phyloP scores from a whole-genome alignment of 2,797 vertebrate genomes.

The Neomorphus geoffroyi region DNA sequence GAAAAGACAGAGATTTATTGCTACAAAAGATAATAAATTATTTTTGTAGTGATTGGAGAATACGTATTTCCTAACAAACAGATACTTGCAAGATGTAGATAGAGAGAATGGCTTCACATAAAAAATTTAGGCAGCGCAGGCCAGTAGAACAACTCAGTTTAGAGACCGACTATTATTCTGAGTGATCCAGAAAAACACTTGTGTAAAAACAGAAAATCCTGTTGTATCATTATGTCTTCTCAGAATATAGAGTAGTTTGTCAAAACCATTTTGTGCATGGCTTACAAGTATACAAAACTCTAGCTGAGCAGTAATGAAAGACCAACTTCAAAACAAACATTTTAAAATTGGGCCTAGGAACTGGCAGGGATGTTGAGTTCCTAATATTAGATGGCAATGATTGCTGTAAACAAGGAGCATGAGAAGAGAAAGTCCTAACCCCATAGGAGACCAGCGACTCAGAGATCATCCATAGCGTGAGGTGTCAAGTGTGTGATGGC shows the following conservation, averaged over 20 bases:
- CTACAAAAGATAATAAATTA: neutral
- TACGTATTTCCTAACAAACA: neutral
- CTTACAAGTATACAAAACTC: neutral
- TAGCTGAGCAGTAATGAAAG: conserved; percentile 32
- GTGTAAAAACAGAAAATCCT: neutral
- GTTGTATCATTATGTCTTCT: neutral
- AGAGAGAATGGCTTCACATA: neutral
- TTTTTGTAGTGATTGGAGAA: neutral
- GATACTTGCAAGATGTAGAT: neutral
- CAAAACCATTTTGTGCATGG: neutral
- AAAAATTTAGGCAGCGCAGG: accelerated
- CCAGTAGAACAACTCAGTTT: neutral
- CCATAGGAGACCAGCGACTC: neutral
- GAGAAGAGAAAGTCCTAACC: conserved; percentile 53
- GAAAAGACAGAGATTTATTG: neutral
- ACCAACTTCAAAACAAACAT: conserved; percentile 55
- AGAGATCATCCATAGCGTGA: neutral
- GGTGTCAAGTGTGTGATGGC: neutral
- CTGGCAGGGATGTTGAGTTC: conserved; percentile 50
- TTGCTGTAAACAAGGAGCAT: conserved; percentile 58
- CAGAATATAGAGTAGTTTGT: neutral
- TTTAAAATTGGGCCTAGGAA: conserved; percentile 45
- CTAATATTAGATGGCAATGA: conserved; percentile 57
- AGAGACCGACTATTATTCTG: neutral
- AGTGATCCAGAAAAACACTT: neutral